Evolutionary conservation across 2,797 vertebrate species (phyloP).

Genomic region (Tapirus indicus): DNA sequence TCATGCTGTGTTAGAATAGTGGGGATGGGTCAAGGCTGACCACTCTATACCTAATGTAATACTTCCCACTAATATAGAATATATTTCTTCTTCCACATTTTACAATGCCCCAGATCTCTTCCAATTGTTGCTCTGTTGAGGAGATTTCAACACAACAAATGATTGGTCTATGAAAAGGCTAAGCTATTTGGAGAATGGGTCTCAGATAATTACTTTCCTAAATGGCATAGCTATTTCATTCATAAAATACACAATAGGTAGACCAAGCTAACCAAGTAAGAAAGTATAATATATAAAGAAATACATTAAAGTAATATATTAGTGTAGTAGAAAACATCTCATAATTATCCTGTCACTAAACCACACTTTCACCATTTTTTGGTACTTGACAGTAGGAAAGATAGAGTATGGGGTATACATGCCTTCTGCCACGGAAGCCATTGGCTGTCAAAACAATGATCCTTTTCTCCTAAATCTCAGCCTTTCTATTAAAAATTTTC

Average conservation of each 20-base stretch:
- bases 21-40: background rate
- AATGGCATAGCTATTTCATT: background rate
- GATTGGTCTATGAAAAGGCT: constrained; percentile 14
- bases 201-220: constrained; percentile 61
- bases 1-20: constrained; percentile 8
- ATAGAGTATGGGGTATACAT: background rate
- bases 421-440: background rate
- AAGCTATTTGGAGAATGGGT: constrained; percentile 54
- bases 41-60: constrained; percentile 31
- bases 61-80: constrained; percentile 17
- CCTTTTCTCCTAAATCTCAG: background rate
- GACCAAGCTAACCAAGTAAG: constrained; percentile 44
- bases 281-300: constrained; percentile 35
- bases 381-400: constrained; percentile 40
- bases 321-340: background rate
- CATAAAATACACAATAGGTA: constrained; percentile 38
- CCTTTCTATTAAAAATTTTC: background rate
- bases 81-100: constrained; percentile 63
- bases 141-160: constrained; percentile 39
- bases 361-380: background rate
- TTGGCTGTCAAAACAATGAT: background rate
- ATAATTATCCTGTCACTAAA: constrained; percentile 54
- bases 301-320: constrained; percentile 56
- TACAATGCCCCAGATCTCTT: background rate
- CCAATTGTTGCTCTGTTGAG: background rate